phyloP scores from a whole-genome alignment of 2,113 vertebrate genomes.

The Eleginops maclovinus region DNA sequence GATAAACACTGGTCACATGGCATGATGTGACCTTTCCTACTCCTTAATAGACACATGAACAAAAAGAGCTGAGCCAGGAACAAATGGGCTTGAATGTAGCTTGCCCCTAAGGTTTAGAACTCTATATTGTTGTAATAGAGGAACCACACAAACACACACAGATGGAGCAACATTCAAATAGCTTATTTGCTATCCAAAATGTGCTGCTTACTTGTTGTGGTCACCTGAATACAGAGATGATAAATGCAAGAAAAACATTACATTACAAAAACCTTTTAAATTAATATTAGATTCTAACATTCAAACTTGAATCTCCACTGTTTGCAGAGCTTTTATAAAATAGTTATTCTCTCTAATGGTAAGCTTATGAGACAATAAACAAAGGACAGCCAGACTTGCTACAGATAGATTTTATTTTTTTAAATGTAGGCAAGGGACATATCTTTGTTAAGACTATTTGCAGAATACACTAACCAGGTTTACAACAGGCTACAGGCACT shows the following conservation, averaged over 20 bases:
- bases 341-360: background rate
- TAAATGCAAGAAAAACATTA: background rate
- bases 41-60: slow-evolving; percentile 10
- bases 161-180: background rate
- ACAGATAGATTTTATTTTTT: background rate
- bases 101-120: background rate
- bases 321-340: background rate
- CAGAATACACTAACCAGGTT: background rate
- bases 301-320: background rate
- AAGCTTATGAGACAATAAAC: background rate
- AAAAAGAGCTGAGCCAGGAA: slow-evolving; percentile 1
- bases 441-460: background rate
- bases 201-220: background rate
- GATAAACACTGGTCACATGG: slow-evolving; percentile 59
- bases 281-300: background rate
- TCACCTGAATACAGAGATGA: slow-evolving; percentile 1
- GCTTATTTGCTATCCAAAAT: background rate
- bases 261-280: background rate
- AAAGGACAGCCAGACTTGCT: background rate
- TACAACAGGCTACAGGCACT: background rate
- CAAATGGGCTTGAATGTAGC: background rate
- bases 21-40: slow-evolving; percentile 26
- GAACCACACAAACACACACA: background rate
- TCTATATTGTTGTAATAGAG: background rate
- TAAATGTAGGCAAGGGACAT: background rate